Percentiles rank a stretch among this genome's conserved stretches.
Evolutionary conservation across 2,113 vertebrate genomes (phyloP).

Genomic region (Dicentrarchus labrax): DNA sequence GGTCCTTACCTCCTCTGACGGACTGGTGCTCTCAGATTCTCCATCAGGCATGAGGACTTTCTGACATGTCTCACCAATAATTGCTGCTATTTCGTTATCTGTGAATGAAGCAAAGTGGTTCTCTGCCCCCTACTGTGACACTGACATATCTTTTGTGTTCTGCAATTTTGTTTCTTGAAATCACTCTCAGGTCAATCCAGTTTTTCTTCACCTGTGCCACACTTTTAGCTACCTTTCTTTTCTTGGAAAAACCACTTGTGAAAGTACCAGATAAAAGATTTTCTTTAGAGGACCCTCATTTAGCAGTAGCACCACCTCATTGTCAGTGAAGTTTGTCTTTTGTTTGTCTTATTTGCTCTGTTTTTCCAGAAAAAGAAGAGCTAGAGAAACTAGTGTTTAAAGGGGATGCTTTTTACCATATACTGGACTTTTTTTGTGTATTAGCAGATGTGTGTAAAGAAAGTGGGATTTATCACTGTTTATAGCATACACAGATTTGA

Average conservation of each 20-base stretch:
- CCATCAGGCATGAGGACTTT: conserved; percentile 19
- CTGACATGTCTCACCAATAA: conserved; percentile 38
- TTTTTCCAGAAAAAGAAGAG: background rate
- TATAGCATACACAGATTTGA: background rate
- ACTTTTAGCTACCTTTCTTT: conserved; percentile 8
- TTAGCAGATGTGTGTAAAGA: background rate
- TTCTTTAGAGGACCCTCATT: conserved; percentile 10
- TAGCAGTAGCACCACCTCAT: background rate
- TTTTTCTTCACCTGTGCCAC: conserved; percentile 28
- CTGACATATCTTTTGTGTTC: conserved; percentile 42
- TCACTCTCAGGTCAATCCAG: conserved; percentile 26
- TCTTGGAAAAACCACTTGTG: conserved; percentile 22
- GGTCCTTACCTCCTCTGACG: background rate
- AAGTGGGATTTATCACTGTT: background rate
- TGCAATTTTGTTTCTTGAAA: background rate
- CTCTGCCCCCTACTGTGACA: conserved; percentile 30
- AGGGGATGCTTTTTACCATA: background rate
- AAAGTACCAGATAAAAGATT: conserved; percentile 23
- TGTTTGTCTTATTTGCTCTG: background rate
- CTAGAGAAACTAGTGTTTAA: background rate
- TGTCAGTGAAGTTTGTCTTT: background rate
- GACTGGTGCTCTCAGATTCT: conserved; percentile 15
- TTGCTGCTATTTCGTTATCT: conserved; percentile 54
- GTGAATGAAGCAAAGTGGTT: conserved; percentile 35
- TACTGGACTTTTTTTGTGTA: background rate